These are phyloP conservation scores for Peromyscus eremicus DNA, from an alignment of 2,797 vertebrate species.

Conservation along the genomic window DNA sequence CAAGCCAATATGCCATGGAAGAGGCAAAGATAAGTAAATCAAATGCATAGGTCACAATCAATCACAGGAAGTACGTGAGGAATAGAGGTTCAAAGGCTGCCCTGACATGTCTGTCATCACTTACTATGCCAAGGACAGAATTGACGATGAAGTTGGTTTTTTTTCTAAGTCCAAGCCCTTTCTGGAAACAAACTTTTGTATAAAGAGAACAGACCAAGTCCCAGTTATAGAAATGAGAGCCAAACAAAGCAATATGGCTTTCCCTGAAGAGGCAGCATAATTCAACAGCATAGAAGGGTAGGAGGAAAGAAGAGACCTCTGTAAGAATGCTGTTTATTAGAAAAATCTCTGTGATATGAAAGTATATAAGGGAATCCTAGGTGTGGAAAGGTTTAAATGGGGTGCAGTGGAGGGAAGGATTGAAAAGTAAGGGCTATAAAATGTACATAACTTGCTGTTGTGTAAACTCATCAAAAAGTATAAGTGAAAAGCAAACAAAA, in stretches of 20 bases:
- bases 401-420: neutral
- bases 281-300: too few species aligned
- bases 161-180: neutral
- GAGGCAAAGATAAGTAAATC: constrained; percentile 7
- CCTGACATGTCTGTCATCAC: neutral
- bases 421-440: neutral
- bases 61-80: neutral
- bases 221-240: neutral
- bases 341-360: neutral
- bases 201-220: neutral
- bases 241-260: neutral
- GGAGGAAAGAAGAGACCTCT: neutral
- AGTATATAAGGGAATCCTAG: neutral
- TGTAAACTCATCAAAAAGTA: neutral
- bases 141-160: neutral
- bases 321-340: neutral
- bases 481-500: neutral
- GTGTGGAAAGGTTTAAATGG: neutral
- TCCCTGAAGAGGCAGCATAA: neutral
- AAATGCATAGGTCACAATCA: neutral
- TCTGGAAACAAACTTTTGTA: neutral
- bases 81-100: neutral
- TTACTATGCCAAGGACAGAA: neutral
- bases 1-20: neutral
- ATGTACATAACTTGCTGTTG: neutral